phyloP scores from a whole-genome alignment of 2,888 invertebrate genomes.

The Hololepta plana region DNA sequence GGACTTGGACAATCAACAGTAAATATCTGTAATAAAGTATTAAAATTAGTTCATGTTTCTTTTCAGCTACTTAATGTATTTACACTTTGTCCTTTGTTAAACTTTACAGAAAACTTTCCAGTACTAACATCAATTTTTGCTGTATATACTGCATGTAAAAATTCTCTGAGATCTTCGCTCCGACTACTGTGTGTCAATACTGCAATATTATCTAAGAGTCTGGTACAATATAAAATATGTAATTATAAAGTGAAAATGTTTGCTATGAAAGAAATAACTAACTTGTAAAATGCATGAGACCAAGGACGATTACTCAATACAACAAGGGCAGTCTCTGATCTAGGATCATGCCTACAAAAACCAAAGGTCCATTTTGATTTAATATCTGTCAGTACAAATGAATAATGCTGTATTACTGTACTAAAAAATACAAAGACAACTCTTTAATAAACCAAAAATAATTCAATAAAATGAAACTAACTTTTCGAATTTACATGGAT shows the following conservation, averaged over 20 bases:
- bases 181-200: conserved; percentile 47
- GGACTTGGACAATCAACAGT: conserved; percentile 61
- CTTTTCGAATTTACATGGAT: conserved; percentile 68
- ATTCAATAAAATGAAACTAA: conserved; percentile 27
- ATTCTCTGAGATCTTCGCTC: conserved; percentile 35
- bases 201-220: conserved; percentile 67
- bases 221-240: conserved; percentile 18
- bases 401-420: conserved; percentile 79
- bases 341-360: conserved; percentile 89
- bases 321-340: conserved; percentile 68
- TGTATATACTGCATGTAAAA: conserved; percentile 49
- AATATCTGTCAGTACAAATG: conserved; percentile 87
- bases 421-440: no score
- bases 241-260: conserved; percentile 65
- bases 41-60: conserved; percentile 3
- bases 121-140: conserved; percentile 52
- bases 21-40: conserved; percentile 47
- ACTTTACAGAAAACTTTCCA: conserved; percentile 39
- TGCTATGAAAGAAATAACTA: conserved; percentile 21
- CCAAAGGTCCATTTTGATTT: conserved; percentile 96
- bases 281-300: conserved; percentile 93
- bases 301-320: conserved; percentile 83
- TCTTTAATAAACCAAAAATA: conserved; percentile 1
- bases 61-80: conserved; percentile 15
- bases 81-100: conserved; percentile 40